A percentile compares a stretch with the other conserved stretches of the same genome.
Evolutionary conservation across 2,113 vertebrate genomes (phyloP).

Genomic region (Sinocyclocheilus anophthalmus): DNA sequence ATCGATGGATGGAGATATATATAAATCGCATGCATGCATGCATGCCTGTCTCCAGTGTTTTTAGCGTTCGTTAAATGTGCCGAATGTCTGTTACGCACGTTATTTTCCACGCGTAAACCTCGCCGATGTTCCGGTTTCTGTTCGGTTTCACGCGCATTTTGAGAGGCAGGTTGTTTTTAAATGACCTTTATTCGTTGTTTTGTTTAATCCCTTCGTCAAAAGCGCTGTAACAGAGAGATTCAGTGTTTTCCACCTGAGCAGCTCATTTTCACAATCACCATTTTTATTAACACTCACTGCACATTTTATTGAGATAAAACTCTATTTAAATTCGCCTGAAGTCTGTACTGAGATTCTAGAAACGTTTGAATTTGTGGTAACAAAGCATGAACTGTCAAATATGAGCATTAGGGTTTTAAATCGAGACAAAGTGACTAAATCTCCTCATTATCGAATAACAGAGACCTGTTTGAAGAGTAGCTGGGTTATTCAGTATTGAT

Average conservation of each 20-base stretch:
- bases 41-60: background rate
- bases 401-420: background rate
- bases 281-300: background rate
- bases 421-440: background rate
- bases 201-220: background rate
- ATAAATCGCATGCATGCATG: background rate
- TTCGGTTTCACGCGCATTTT: background rate
- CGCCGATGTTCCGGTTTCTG: background rate
- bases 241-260: background rate
- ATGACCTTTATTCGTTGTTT: background rate
- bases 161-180: background rate
- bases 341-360: background rate
- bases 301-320: background rate
- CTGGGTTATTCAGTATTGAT: background rate
- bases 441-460: background rate
- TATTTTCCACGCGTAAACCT: constrained; percentile 8
- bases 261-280: background rate
- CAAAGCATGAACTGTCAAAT: background rate
- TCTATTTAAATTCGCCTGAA: background rate
- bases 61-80: background rate
- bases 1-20: background rate
- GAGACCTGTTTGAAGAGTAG: background rate
- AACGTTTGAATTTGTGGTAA: background rate
- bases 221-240: too few species aligned
- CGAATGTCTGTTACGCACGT: constrained; percentile 23